phyloP scores from a whole-genome alignment of 2,888 invertebrate genomes.

The Alloplasta piceator region DNA sequence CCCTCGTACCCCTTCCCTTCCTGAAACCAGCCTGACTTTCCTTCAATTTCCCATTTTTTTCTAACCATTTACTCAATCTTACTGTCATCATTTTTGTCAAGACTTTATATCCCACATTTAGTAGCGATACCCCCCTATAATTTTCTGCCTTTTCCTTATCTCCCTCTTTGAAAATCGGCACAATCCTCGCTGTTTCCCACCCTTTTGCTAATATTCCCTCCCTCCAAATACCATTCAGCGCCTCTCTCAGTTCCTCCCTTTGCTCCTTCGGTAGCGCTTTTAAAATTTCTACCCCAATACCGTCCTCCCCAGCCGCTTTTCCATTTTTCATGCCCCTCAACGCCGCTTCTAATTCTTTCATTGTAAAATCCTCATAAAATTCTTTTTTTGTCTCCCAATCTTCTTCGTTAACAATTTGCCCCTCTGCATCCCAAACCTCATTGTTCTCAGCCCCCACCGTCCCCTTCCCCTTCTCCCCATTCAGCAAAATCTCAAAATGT shows the following conservation, averaged over 20 bases:
- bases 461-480: too few relatives aligned
- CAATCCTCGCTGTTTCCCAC: conserved; percentile 22
- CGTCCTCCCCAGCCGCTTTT: conserved; percentile 38
- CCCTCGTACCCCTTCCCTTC: neutral
- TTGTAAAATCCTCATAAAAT: neutral
- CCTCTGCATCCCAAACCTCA: too few relatives aligned
- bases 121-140: conserved; percentile 40
- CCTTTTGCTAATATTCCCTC: neutral
- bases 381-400: too few relatives aligned
- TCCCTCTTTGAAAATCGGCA: neutral
- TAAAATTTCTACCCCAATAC: conserved; percentile 8
- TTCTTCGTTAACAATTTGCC: too few relatives aligned
- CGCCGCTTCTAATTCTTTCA: neutral
- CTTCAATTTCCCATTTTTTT: neutral
- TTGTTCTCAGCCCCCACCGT: too few relatives aligned
- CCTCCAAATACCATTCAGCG: conserved; percentile 10
- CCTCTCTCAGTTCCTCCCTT: neutral
- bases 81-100: conserved; percentile 7
- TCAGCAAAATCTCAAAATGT: too few relatives aligned
- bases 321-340: neutral
- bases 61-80: conserved; percentile 31
- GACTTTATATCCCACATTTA: conserved; percentile 41
- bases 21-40: neutral
- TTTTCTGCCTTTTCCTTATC: neutral
- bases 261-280: neutral